Percentiles rank a stretch among this genome's conserved stretches.
Evolutionary conservation across 2,797 vertebrate species (phyloP).

Genomic region (Aphelocoma californica): DNA sequence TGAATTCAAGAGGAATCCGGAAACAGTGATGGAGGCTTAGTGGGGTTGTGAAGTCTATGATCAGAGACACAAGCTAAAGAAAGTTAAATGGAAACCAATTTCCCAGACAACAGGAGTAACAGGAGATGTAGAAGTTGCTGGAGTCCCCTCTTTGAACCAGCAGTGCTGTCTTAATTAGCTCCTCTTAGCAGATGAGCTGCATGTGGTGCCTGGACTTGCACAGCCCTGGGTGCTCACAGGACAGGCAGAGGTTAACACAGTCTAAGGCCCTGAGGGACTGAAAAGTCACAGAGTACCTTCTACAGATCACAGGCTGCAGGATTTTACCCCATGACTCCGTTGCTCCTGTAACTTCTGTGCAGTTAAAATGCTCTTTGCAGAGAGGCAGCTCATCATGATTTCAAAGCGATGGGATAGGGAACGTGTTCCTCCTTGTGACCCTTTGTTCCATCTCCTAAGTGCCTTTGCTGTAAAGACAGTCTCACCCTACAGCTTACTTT

Average conservation of each 20-base stretch:
- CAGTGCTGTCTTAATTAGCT: neutral
- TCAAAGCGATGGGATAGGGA: slow-evolving; percentile 19
- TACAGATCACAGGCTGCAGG: neutral
- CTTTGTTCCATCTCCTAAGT: slow-evolving; percentile 28
- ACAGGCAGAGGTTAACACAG: neutral
- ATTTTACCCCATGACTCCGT: neutral
- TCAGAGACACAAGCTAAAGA: neutral
- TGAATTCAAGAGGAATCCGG: neutral
- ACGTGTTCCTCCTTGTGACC: slow-evolving; percentile 35
- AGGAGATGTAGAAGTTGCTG: neutral
- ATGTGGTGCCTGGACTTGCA: neutral
- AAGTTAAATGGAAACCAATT: neutral
- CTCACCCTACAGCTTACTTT: slow-evolving; percentile 25
- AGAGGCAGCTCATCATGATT: neutral
- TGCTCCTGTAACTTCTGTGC: neutral
- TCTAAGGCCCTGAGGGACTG: neutral
- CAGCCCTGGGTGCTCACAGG: neutral
- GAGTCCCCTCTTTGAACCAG: neutral
- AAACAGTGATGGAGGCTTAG: neutral
- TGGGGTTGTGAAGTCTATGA: neutral
- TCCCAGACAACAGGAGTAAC: neutral
- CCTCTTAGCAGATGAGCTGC: neutral
- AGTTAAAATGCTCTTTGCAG: slow-evolving; percentile 19
- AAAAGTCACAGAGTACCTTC: neutral
- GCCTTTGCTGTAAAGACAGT: slow-evolving; percentile 20